phyloP scores from a whole-genome alignment of 2,888 invertebrate species.

The Orthosia gothica region DNA sequence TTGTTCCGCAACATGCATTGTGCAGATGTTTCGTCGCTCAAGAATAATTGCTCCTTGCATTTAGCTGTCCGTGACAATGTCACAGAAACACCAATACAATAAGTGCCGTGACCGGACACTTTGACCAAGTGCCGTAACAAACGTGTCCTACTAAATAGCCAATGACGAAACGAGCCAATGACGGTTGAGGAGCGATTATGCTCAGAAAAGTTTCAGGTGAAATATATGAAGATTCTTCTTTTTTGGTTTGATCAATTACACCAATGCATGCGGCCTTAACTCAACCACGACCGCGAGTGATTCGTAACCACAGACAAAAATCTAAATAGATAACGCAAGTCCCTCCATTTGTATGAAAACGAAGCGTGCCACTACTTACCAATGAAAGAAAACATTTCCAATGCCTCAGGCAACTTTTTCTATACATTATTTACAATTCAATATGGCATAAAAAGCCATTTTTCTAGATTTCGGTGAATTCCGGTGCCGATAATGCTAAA shows the following conservation, averaged over 20 bases:
- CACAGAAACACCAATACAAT: constrained; percentile 30
- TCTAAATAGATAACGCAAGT: too few relatives aligned
- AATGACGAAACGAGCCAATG: constrained; percentile 22
- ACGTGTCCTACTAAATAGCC: constrained; percentile 26
- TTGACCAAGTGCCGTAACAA: constrained; percentile 31
- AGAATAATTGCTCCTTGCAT: constrained; percentile 33
- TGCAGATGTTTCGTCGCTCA: constrained; percentile 24
- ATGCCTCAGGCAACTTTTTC: too few relatives aligned
- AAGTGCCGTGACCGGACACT: constrained; percentile 21
- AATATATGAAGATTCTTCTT: not conserved
- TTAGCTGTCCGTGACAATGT: constrained; percentile 15
- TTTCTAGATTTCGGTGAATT: too few relatives aligned
- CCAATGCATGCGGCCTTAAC: not conserved
- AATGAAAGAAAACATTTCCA: too few relatives aligned
- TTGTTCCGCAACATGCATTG: constrained; percentile 28
- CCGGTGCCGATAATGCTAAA: too few relatives aligned
- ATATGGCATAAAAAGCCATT: too few relatives aligned
- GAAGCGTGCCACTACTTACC: too few relatives aligned
- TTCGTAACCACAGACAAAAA: too few relatives aligned
- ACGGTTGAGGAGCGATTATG: not conserved
- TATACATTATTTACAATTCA: too few relatives aligned
- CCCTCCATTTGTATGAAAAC: too few relatives aligned
- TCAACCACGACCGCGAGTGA: not conserved
- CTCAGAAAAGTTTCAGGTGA: not conserved
- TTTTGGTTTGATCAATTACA: not conserved